These are phyloP conservation scores for Corythoichthys haematopterus DNA, from an alignment of 2,113 vertebrate genomes.

Conservation along the genomic window DNA sequence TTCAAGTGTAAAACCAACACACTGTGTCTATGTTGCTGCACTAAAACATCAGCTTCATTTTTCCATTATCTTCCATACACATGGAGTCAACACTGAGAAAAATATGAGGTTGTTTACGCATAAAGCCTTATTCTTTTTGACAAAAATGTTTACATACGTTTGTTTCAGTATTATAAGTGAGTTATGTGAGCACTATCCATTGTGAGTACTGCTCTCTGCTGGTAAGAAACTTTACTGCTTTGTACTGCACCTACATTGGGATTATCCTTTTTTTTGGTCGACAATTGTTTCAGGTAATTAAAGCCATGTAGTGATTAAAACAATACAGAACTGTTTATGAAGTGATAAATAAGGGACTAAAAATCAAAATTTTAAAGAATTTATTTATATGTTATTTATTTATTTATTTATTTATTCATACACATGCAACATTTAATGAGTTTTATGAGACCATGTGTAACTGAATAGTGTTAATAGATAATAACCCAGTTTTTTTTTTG, in stretches of 20 bases:
- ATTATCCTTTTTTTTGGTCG: background rate
- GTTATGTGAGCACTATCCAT: constrained; percentile 21
- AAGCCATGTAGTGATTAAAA: too few relatives aligned
- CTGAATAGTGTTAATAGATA: too few relatives aligned
- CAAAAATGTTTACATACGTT: background rate
- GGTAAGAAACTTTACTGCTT: constrained; percentile 25
- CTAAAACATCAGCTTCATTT: constrained; percentile 22
- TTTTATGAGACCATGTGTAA: too few relatives aligned
- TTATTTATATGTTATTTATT: too few relatives aligned
- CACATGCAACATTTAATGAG: too few relatives aligned
- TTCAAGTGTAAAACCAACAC: constrained; percentile 25
- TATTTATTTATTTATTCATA: too few relatives aligned
- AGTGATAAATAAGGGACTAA: too few relatives aligned
- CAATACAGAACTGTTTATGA: too few relatives aligned
- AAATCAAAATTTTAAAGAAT: too few relatives aligned
- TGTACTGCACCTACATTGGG: background rate
- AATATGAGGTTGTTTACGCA: constrained; percentile 2
- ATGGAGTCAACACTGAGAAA: background rate
- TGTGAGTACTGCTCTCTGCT: constrained; percentile 60
- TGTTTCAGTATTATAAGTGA: background rate
- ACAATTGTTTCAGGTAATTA: background rate
- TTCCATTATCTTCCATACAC: background rate
- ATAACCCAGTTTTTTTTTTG: too few relatives aligned
- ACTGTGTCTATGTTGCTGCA: constrained; percentile 22
- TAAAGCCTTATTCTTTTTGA: background rate